These are phyloP conservation scores for Amblyjoppa proteus DNA, from an alignment of 2,888 invertebrate species.

Conservation along the genomic window DNA sequence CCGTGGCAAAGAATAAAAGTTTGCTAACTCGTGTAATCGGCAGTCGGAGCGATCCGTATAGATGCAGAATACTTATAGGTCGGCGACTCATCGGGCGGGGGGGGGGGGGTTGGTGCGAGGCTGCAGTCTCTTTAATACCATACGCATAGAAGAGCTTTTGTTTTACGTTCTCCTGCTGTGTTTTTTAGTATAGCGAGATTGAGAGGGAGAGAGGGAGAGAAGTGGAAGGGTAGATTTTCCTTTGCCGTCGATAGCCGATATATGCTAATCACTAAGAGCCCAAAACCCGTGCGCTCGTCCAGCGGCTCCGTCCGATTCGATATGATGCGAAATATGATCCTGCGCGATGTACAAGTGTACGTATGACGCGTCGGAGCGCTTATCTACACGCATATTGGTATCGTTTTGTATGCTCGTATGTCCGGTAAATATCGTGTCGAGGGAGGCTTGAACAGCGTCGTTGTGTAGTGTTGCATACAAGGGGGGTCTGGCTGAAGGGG, in stretches of 20 bases:
- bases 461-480: conserved; percentile 45
- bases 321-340: conserved; percentile 26
- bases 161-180: conserved; percentile 22
- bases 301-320: conserved; percentile 48
- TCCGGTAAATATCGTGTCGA: conserved; percentile 58
- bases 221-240: conserved; percentile 38
- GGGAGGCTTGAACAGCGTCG: conserved; percentile 11
- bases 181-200: conserved; percentile 30
- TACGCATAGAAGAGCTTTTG: conserved; percentile 16
- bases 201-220: too few relatives aligned
- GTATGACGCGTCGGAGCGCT: conserved; percentile 38
- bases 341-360: conserved; percentile 10
- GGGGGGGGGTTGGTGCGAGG: neutral
- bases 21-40: neutral
- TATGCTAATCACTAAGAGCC: conserved; percentile 80
- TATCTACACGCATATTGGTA: conserved; percentile 32
- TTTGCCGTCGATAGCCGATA: conserved; percentile 68
- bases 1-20: neutral
- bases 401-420: conserved; percentile 23
- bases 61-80: neutral
- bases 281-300: conserved; percentile 69
- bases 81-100: neutral
- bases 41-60: neutral
- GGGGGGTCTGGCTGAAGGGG: neutral
- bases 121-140: conserved; percentile 17